phyloP scores from a whole-genome alignment of 2,113 vertebrate genomes.

The Ptilonorhynchus violaceus region DNA sequence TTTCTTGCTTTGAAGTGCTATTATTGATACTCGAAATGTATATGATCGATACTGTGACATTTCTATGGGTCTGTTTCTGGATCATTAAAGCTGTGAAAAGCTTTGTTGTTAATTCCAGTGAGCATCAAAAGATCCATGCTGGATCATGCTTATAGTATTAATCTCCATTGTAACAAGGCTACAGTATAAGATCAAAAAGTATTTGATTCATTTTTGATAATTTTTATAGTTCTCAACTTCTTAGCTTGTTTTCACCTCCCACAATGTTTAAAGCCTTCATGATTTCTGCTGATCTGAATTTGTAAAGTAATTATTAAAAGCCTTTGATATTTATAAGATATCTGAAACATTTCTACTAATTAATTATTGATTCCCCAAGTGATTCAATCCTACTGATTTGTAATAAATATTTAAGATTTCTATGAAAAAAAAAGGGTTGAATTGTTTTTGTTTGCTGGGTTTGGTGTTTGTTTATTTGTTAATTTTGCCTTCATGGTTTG shows the following conservation, averaged over 20 bases:
- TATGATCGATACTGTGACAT: not conserved
- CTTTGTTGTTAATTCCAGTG: not conserved
- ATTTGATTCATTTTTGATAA: constrained; percentile 15
- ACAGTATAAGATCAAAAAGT: constrained; percentile 23
- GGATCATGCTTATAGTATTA: not conserved
- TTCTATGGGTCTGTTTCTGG: not conserved
- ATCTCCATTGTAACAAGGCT: not conserved
- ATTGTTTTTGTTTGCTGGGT: not conserved
- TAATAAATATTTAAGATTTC: constrained; percentile 71
- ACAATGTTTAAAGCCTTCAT: constrained; percentile 50
- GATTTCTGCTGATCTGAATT: constrained; percentile 51
- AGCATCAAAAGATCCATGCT: not conserved
- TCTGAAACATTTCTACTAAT: constrained; percentile 59
- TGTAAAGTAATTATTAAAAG: constrained; percentile 69
- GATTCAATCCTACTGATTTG: constrained; percentile 28
- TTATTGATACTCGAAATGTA: not conserved
- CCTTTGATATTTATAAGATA: constrained; percentile 72
- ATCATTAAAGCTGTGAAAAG: not conserved
- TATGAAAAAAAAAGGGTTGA: not conserved
- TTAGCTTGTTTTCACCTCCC: constrained; percentile 49
- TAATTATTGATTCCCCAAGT: constrained; percentile 73
- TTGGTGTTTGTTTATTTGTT: not conserved
- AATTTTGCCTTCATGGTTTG: not conserved
- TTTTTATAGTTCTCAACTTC: constrained; percentile 36
- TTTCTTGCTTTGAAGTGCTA: not conserved